A percentile compares a stretch with the other conserved stretches of the same genome.
These are phyloP conservation scores for Micronisus gabar DNA, from an alignment of 2,113 vertebrate genomes.

Conservation along the genomic window DNA sequence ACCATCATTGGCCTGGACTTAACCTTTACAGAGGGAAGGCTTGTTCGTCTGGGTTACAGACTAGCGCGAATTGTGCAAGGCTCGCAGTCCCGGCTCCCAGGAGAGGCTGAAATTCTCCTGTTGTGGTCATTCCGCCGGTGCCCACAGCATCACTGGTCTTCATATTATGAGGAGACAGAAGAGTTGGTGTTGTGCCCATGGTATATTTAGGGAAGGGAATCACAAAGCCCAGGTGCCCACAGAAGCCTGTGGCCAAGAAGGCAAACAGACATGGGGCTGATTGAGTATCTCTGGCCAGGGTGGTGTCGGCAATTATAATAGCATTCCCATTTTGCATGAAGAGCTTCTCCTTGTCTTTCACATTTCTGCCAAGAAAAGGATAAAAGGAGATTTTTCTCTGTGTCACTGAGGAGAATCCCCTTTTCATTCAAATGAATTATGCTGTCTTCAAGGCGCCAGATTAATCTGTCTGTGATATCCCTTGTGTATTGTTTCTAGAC, in stretches of 20 bases:
- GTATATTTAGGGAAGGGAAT: background rate
- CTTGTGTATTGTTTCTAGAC: constrained; percentile 4
- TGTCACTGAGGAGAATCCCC: constrained; percentile 8
- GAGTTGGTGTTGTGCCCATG: background rate
- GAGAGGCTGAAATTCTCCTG: background rate
- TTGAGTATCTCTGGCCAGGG: background rate
- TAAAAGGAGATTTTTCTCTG: constrained; percentile 20
- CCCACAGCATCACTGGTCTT: background rate
- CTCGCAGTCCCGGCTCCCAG: background rate
- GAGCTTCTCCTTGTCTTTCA: background rate
- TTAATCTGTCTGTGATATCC: constrained; percentile 44
- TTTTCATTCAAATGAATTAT: constrained; percentile 46
- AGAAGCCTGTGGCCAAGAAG: background rate
- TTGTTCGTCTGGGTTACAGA: background rate
- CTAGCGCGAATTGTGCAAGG: background rate
- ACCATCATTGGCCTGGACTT: background rate
- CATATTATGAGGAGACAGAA: background rate
- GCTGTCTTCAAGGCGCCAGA: constrained; percentile 36
- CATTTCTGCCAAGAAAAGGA: constrained; percentile 2
- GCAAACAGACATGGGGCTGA: background rate
- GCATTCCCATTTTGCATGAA: background rate
- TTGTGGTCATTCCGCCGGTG: background rate
- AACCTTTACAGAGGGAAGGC: background rate
- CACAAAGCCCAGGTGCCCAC: background rate
- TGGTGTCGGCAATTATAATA: background rate